Evolutionary conservation across 2,113 vertebrate species (phyloP).

Genomic region (Anarrhichthys ocellatus): DNA sequence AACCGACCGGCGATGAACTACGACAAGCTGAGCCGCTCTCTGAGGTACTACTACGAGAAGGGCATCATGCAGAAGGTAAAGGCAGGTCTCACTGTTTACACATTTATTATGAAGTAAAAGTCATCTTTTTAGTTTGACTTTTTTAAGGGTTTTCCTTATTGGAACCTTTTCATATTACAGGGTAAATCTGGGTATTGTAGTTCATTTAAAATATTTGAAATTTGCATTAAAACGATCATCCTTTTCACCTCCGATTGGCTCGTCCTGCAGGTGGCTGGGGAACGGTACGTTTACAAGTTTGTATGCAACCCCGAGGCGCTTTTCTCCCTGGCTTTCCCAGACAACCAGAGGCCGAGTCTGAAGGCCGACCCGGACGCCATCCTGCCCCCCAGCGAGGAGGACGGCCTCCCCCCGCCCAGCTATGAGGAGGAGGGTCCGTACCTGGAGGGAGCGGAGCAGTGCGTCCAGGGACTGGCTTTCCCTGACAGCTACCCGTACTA

Average conservation of each 20-base stretch:
- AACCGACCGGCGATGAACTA: constrained; percentile 98
- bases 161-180: background rate
- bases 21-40: constrained; percentile 95
- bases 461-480: constrained; percentile 82
- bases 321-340: constrained; percentile 95
- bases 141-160: background rate
- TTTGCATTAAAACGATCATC: no score
- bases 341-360: constrained; percentile 92
- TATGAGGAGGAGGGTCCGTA: constrained; percentile 89
- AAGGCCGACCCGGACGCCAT: constrained; percentile 86
- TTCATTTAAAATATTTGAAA: background rate
- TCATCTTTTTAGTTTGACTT: no score
- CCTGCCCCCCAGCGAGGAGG: constrained; percentile 74
- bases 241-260: background rate
- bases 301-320: constrained; percentile 95
- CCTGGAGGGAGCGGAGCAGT: constrained; percentile 87
- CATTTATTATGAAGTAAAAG: background rate
- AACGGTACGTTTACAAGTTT: constrained; percentile 96
- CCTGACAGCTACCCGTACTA: constrained; percentile 89
- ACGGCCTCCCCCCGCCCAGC: constrained; percentile 85
- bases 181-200: background rate
- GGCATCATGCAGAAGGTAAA: constrained; percentile 98
- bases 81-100: background rate
- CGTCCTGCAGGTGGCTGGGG: constrained; percentile 89
- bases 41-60: constrained; percentile 97